Evolutionary conservation across 92 coral and sea anemone genomes (phyloP), one percentile per base, ranked within the genome.

Genomic region (Palythoa grandiflora): DNA sequence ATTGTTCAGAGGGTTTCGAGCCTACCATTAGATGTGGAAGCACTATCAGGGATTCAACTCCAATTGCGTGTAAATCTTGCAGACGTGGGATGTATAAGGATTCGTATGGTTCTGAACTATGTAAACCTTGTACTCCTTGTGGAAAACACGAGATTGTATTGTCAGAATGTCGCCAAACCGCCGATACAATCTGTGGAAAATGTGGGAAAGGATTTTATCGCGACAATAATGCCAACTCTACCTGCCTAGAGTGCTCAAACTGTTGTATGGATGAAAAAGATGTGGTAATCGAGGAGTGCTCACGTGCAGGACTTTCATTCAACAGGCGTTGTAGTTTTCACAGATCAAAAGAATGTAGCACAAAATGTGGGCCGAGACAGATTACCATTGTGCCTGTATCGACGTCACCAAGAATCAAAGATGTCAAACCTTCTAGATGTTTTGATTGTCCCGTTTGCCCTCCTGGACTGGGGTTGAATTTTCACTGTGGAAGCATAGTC

Each of bases 121-220:
- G 78, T 13, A 74, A 74, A 74, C 55, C 53, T 39, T 74, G 78
- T n/a, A 39, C 53, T 12, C 78, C 52, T 6, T 74, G 78, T 74
- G 54, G 10, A 4, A 44, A 74, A 20, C 17, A 74, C 21, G 57
- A 74, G 54, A 38, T 74, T 4, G 78, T 74, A 3, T 55, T 5
- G 1, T 74, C 55, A 13, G 54, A 74, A 16, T 74, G 78, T 17
- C 7, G 12, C 11, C 14, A 16, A n/a, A 14, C 2, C 54, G 13
- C 9, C 53, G 16, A 74, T 44, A 74, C 78, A 39, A 28, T 74
- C 28, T 74, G 78, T 74, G 54, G 78, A 44, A 74, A 44, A 74
- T 74, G 78, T 3, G 21, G 52, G 38, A 74, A 74, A n/a, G 78
- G 78, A n/a, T 74, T 74, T 74, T 74, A 74, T n/a, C 53, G 3